phyloP scores from a whole-genome alignment of 2,797 vertebrate species.

The Chromobotia macracanthus region DNA sequence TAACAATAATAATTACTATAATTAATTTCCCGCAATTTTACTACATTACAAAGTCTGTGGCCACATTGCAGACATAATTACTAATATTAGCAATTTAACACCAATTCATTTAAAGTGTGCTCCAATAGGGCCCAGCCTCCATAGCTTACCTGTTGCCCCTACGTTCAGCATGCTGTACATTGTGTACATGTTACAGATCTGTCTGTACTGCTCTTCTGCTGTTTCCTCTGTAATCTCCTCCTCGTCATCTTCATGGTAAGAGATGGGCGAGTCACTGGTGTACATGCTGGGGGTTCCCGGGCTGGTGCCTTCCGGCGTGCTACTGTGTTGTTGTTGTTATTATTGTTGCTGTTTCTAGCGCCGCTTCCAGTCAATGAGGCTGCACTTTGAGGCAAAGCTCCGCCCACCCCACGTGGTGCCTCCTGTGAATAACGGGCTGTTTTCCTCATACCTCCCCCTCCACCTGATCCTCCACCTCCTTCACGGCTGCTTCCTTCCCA shows the following conservation, averaged over 20 bases:
- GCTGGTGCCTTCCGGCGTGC: slow-evolving; percentile 86
- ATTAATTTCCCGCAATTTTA: not conserved
- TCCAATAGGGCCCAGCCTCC: not conserved
- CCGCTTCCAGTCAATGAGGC: slow-evolving; percentile 77
- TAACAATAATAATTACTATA: not conserved
- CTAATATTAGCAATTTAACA: too few relatives aligned
- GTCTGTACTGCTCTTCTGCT: slow-evolving; percentile 91
- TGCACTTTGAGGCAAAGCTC: slow-evolving; percentile 15
- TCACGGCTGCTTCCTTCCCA: slow-evolving; percentile 90
- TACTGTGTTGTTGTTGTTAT: slow-evolving; percentile 63
- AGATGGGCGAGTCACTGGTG: slow-evolving; percentile 92
- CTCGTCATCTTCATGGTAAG: slow-evolving; percentile 92
- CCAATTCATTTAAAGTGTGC: not conserved
- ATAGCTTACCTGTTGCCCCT: slow-evolving; percentile 81
- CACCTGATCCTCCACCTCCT: slow-evolving; percentile 73
- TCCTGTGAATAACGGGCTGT: slow-evolving; percentile 88
- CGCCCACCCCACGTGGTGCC: slow-evolving; percentile 54
- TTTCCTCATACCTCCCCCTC: slow-evolving; percentile 79
- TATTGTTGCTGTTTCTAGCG: slow-evolving; percentile 74
- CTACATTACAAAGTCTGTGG: not conserved
- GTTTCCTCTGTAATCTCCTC: slow-evolving; percentile 82
- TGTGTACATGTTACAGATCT: slow-evolving; percentile 97
- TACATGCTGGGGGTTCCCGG: slow-evolving; percentile 91
- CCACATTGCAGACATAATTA: not conserved
- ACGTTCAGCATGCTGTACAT: slow-evolving; percentile 99